Evolutionary conservation across 1,140 invertebrate species (phyloP), one percentile per base, ranked within the genome.

Genomic region (Scaptomyza montana): DNA sequence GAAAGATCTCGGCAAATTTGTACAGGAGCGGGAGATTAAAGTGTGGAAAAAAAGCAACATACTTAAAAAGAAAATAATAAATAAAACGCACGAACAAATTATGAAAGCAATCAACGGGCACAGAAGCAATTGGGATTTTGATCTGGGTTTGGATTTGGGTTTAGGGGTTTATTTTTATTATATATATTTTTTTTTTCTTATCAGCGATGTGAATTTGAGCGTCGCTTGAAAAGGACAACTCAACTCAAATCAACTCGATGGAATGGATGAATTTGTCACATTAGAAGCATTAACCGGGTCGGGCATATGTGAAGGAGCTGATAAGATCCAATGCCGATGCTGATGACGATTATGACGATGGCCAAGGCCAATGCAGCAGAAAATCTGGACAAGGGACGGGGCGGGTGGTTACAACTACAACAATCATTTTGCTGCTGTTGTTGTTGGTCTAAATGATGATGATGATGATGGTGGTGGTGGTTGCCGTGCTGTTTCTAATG

Each of bases 221-320:
- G 77, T 45, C 63, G 64, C 78, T 65, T 59, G 36, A 78, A 85
- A 85, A 81, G 67, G 70, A 69, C 76, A 79, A 62, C 60, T 49
- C 39, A 55, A 55, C 60, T 80, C 76, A 64, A 56, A 41, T 43
- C 50, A 56, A 43, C n/a, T 16, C 46, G 51, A 49, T 41, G 49
- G 65, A 39, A 73, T 77, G 69, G 77, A 89, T 84, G 74, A 89
- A 84, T 89, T 89, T 89, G 84, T 89, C 84, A 89, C 84, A 89
- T 89, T 89, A 80, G 73, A 28, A 25, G 84, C 77, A 80, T 80
- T 80, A 80, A 41, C 51, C 56, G 61, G 50, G 57, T 36, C 53
- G 46, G 39, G 46, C 56, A 49, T 84, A 79, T 87, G 84, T 77
- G 79, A 78, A 64, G 62, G 47, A 53, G 56, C 47, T 67, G 73